Evolutionary conservation across 1,140 invertebrate genomes (phyloP), one percentile per base, ranked within the genome.

Genomic region (Plodia interpunctella): DNA sequence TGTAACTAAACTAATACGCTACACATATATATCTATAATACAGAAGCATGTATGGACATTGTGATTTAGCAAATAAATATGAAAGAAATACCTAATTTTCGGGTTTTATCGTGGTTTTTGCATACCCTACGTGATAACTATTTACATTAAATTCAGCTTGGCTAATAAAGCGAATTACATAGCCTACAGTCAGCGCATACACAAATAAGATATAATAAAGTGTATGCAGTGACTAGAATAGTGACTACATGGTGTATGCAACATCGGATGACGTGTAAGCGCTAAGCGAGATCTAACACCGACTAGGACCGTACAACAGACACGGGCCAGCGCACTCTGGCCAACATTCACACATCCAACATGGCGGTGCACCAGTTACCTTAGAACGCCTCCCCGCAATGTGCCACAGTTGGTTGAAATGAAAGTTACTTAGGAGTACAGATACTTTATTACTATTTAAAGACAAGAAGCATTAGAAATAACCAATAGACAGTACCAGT

Each of bases 381-480:
- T 89, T 89, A 74, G 62, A 62, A 75, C 67, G 76, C 80, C 75
- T 79, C 81, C 75, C 84, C 77, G 83, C 80, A 25, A 25, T 6
- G 81, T 74, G 75, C 76, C 82, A 69, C 57, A 71, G 76, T 74
- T 68, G 74, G 80, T 79, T 87, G 80, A 85, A 89, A 89, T 87
- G 75, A 89, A 87, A 85, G 79, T 86, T 84, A 89, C 84, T 87
- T 87, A 87, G 83, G 87, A 89, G 74, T 89, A 88, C 78, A 87
- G 79, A 83, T 83, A 87, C 74, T 89, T 89, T 89, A 89, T 87
- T 89, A 87, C 83, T 87, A 87, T 77, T 87, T 78, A 82, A 78
- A 84, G 77, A 84, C 80, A 86, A 80, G 72, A 83, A 86, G 80
- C 74, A 61, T 76, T 73, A 74, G 72, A 70, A 70, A 70, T 77